Conservation (phyloP, 2,888 invertebrate genomes). For the Athalia rosae region DNA sequence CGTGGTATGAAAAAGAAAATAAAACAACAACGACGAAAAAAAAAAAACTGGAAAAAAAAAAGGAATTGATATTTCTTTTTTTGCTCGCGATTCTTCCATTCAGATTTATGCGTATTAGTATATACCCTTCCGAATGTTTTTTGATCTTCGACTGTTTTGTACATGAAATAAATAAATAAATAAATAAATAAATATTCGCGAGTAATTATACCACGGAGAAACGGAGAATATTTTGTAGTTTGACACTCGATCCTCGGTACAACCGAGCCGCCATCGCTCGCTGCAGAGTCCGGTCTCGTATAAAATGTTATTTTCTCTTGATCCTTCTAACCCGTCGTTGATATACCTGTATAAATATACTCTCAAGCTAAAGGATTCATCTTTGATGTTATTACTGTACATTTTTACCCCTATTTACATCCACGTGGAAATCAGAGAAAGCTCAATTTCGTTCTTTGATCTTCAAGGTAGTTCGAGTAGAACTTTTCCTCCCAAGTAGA, state of each 20-base stretch:
- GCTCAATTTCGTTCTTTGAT: background rate
- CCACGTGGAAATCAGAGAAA: background rate
- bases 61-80: background rate
- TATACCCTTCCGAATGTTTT: too few species aligned
- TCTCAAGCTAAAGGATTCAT: conserved; percentile 4
- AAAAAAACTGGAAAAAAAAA: background rate
- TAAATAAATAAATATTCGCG: conserved; percentile 5
- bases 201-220: background rate
- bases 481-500: too few species aligned
- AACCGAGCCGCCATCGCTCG: background rate
- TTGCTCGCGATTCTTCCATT: too few species aligned
- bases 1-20: background rate
- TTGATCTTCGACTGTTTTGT: too few species aligned
- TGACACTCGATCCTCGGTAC: background rate
- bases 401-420: background rate
- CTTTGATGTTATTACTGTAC: background rate
- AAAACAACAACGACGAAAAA: conserved; percentile 7
- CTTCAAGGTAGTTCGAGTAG: background rate
- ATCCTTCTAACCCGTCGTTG: conserved; percentile 15
- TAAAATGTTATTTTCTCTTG: background rate
- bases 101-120: too few species aligned
- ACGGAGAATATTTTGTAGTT: too few species aligned
- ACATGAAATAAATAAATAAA: too few species aligned
- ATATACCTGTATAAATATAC: background rate
- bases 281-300: background rate